These are phyloP conservation scores for Cryptoleucopteryx plumbea DNA, from an alignment of 2,113 vertebrate genomes.

Conservation along the genomic window DNA sequence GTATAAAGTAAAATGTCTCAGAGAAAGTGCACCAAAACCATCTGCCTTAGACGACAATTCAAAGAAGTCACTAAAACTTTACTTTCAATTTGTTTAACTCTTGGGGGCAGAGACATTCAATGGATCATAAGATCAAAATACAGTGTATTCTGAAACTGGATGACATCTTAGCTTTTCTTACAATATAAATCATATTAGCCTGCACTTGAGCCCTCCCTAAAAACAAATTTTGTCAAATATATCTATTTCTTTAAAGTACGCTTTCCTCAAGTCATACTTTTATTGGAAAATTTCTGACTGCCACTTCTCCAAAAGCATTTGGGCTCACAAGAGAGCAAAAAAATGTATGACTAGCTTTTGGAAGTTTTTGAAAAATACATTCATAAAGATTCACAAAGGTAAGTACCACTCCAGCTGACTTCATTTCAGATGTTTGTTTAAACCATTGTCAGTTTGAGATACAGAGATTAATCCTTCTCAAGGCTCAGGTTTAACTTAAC, in stretches of 20 bases:
- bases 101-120: not conserved
- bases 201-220: not conserved
- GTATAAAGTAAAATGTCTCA: not conserved
- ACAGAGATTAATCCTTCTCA: not conserved
- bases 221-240: not conserved
- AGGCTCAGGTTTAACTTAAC: slow-evolving; percentile 3
- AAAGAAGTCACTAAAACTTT: not conserved
- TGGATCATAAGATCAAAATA: not conserved
- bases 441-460: slow-evolving; percentile 43
- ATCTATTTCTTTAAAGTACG: not conserved
- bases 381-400: not conserved
- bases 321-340: not conserved
- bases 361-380: not conserved
- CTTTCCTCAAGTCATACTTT: not conserved
- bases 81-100: not conserved
- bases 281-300: not conserved
- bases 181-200: not conserved
- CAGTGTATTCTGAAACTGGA: not conserved
- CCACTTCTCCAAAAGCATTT: not conserved
- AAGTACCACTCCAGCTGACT: not conserved
- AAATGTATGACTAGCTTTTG: not conserved
- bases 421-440: not conserved
- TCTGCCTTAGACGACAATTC: not conserved
- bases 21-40: not conserved
- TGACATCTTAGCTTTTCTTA: not conserved